A percentile compares a stretch with the other conserved stretches of the same genome.
Conservation (phyloP, 2,888 invertebrate species). For the Thymelicus lineola region DNA sequence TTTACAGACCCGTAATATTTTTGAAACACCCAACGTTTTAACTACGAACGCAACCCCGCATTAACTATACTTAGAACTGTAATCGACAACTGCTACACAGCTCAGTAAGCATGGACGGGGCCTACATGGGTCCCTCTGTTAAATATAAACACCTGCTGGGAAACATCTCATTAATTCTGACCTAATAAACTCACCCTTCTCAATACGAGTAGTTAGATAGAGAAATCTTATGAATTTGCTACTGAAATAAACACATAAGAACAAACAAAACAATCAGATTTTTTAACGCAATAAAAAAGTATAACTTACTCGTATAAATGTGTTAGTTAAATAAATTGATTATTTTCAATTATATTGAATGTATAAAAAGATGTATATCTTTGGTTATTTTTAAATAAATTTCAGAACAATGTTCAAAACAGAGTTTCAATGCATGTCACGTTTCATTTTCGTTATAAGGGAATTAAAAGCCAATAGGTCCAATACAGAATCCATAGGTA, state of each 20-base stretch:
- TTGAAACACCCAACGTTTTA: no score
- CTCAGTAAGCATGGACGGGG: not conserved
- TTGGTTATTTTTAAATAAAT: no score
- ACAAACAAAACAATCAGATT: no score
- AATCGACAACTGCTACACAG: not conserved
- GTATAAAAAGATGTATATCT: no score
- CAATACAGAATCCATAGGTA: not conserved
- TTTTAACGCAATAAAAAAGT: no score
- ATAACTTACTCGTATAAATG: no score
- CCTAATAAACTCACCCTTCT: not conserved
- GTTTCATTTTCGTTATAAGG: not conserved
- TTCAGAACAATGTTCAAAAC: no score
- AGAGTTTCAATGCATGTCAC: no score
- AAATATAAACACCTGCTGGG: not conserved
- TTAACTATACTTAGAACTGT: not conserved
- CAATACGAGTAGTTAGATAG: not conserved
- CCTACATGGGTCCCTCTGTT: not conserved
- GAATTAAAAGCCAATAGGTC: not conserved
- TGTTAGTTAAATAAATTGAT: no score
- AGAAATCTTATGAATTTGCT: not conserved
- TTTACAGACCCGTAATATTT: no score
- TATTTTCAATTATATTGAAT: no score
- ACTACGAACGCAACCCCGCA: not conserved
- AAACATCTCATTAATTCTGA: conserved; percentile 2
- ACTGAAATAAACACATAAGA: no score